Percentiles rank a stretch among this genome's conserved stretches.
These are phyloP conservation scores for Huso huso DNA, from an alignment of 2,797 vertebrate genomes.

Conservation along the genomic window DNA sequence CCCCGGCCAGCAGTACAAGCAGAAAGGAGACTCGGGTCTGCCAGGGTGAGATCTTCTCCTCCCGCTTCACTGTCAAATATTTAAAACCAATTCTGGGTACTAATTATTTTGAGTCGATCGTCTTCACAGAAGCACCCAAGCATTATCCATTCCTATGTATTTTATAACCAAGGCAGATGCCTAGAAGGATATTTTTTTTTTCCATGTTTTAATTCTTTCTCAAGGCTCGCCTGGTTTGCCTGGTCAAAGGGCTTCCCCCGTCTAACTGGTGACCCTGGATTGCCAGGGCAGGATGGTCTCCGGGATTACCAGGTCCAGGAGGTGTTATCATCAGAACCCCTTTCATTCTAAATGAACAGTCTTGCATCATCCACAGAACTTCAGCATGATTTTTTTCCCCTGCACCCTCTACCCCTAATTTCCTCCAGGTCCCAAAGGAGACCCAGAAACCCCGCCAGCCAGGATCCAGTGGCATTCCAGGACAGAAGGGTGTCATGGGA, in stretches of 20 bases:
- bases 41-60: conserved; percentile 45
- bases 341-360: too few relatives aligned
- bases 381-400: too few relatives aligned
- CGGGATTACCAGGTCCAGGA: conserved; percentile 72
- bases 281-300: conserved; percentile 67
- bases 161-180: too few relatives aligned
- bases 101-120: too few relatives aligned
- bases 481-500: conserved; percentile 79
- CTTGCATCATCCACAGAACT: too few relatives aligned
- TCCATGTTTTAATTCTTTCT: not conserved
- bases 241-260: conserved; percentile 80
- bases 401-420: too few relatives aligned
- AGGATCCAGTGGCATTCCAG: conserved; percentile 64
- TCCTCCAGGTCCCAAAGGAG: conserved; percentile 80
- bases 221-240: conserved; percentile 67
- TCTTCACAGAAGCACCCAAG: too few relatives aligned
- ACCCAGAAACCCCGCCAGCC: conserved; percentile 69
- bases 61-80: not conserved
- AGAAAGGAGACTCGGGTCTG: conserved; percentile 62
- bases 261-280: conserved; percentile 70
- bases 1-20: conserved; percentile 25
- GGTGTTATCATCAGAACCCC: conserved; percentile 45
- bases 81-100: not conserved
- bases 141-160: too few relatives aligned
- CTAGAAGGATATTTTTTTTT: not conserved